Base-by-base conservation (phyloP, 2,888 invertebrate species). In the Trichacis sp. region DNA sequence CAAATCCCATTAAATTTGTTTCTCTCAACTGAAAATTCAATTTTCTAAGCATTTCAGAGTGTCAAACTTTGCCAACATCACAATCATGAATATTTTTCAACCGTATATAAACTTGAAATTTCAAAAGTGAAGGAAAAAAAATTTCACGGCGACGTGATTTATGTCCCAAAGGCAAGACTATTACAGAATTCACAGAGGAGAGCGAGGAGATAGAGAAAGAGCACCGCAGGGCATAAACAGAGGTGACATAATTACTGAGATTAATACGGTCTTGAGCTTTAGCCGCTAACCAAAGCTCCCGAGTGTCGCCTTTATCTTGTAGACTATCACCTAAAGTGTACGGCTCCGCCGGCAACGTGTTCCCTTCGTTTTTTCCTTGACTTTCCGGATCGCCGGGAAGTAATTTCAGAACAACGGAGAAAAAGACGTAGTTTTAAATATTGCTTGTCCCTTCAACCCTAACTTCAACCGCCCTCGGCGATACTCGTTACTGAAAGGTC, bases 161-260 rank as follows among this genome's bases (percentile, higher is more conserved):
- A 40, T 40, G 3, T 40, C 40, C 40, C 40, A 15, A 40, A 12
- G 40, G 40, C 40, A 40, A 40, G n/a, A 40, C 40, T 9, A 40
- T 40, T 15, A 40, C 15, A 14, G 9, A 8, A 40, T 15, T 9
- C 9, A 2, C 4, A 4, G 15, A 15, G 8, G 40, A 15, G 15
- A 40, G 40, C 14, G 15, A 15, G 4, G 15, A 15, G 14, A 40
- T 40, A 15, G 14, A 40, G 40, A 40, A 18, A 33, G 43, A 46
- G 43, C 69, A 61, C 69, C 66, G 69, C 71, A 65, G 68, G 72
- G 68, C 65, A 73, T 77, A 76, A 77, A 73, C 75, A 77, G 73
- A 78, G 77, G 77, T 80, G 80, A 81, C 76, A 74, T 80, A 80
- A 81, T 81, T 81, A 79, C 78, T 72, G 73, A 77, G 77, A 81